Conservation (phyloP, 1,140 invertebrate genomes). For the Berghia stephanieae region DNA sequence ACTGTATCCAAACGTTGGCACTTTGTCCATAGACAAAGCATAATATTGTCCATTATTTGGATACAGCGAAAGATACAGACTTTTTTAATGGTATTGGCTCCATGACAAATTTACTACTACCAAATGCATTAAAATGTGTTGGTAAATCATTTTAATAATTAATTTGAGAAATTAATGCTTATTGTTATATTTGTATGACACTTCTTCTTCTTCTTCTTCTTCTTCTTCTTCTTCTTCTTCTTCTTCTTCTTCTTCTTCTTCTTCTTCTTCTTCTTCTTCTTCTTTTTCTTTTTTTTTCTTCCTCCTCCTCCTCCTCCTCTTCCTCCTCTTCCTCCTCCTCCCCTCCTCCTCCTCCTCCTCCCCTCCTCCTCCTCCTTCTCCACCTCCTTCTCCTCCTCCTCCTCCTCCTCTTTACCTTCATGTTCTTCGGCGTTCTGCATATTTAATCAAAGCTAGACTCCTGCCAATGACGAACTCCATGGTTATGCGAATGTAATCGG, state of each 20-base stretch:
- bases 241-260: background rate
- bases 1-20: too few relatives aligned
- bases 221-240: background rate
- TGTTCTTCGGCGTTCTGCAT: background rate
- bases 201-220: background rate
- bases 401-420: background rate
- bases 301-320: background rate
- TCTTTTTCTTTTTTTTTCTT: background rate
- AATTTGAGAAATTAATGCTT: too few relatives aligned
- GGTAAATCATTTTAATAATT: too few relatives aligned
- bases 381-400: background rate
- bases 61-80: too few relatives aligned
- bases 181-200: too few relatives aligned
- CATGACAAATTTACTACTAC: too few relatives aligned
- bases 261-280: constrained; percentile 8
- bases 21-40: too few relatives aligned
- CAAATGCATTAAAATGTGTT: too few relatives aligned
- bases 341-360: background rate
- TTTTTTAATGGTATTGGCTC: too few relatives aligned
- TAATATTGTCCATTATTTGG: too few relatives aligned
- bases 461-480: background rate
- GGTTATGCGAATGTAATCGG: background rate
- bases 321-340: background rate
- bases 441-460: too few relatives aligned
- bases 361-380: background rate